Evolutionary conservation across 2,113 vertebrate species (phyloP).

Genomic region (Monarcha castaneiventris): DNA sequence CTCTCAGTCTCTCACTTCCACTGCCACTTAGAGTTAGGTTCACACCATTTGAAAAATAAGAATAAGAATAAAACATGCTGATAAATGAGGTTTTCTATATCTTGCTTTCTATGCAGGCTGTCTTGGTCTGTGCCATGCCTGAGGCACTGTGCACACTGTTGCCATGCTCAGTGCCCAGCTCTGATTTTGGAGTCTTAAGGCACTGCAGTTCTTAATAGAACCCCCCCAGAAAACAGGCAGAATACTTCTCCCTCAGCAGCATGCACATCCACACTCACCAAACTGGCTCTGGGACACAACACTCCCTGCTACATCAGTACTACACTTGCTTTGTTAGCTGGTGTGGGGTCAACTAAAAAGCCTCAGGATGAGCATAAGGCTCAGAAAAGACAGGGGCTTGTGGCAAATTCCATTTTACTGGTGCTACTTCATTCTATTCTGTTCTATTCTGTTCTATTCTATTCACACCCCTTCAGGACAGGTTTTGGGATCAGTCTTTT

Average conservation of each 20-base stretch:
- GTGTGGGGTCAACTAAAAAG: not conserved
- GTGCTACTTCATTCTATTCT: not conserved
- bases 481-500: not conserved
- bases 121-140: not conserved
- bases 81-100: not conserved
- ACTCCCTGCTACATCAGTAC: not conserved
- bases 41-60: not conserved
- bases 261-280: not conserved
- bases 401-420: not conserved
- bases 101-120: not conserved
- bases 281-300: not conserved
- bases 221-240: not conserved
- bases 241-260: not conserved
- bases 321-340: not conserved
- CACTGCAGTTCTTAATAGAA: not conserved
- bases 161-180: not conserved
- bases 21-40: not conserved
- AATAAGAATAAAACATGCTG: not conserved
- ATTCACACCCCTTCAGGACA: not conserved
- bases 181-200: not conserved
- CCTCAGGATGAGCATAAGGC: not conserved
- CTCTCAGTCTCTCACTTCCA: not conserved
- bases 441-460: not conserved
- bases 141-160: not conserved
- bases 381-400: not conserved